These are phyloP conservation scores for Neopipo cinnamomea DNA, from an alignment of 2,113 vertebrate genomes.

Conservation along the genomic window DNA sequence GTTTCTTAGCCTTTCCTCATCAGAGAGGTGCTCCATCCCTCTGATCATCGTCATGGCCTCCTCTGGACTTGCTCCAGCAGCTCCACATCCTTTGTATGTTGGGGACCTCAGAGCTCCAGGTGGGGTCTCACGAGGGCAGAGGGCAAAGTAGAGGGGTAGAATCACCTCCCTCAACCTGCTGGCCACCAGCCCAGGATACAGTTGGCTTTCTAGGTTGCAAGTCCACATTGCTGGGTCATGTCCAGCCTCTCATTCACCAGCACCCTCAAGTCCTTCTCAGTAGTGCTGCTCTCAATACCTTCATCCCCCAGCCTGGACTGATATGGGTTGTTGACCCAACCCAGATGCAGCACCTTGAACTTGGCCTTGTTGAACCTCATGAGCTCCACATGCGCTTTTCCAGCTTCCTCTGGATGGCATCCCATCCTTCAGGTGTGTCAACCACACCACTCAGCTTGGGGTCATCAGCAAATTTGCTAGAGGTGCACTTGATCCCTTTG, in stretches of 20 bases:
- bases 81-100: not conserved
- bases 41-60: not conserved
- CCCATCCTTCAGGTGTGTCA: not conserved
- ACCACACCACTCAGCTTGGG: not conserved
- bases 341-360: not conserved
- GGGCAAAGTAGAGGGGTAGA: not conserved
- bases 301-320: not conserved
- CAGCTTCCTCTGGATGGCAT: not conserved
- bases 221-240: not conserved
- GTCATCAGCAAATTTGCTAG: not conserved
- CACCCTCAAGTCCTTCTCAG: rapidly evolving
- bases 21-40: not conserved
- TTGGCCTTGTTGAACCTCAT: not conserved
- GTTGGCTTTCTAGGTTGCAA: not conserved
- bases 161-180: not conserved
- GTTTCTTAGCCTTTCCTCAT: not conserved
- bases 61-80: not conserved
- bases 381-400: too few relatives aligned
- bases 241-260: not conserved
- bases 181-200: not conserved
- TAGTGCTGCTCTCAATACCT: not conserved
- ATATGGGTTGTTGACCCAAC: too few relatives aligned
- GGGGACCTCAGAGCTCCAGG: not conserved
- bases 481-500: not conserved
- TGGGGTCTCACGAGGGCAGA: not conserved